Conservation (phyloP, 2,888 invertebrate species). For the Phlogophora meticulosa region DNA sequence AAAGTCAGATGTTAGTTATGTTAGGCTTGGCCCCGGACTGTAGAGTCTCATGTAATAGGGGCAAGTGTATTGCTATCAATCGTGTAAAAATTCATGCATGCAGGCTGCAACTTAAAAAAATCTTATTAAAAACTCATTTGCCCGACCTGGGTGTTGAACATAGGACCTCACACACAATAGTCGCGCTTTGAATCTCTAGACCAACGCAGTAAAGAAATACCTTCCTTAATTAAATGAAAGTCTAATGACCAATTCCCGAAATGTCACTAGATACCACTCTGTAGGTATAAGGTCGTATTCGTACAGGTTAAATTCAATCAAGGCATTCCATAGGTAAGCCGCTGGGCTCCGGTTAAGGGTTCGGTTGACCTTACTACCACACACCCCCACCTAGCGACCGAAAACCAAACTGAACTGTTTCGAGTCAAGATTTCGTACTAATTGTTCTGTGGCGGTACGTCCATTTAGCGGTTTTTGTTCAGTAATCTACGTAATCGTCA, state of each 20-base stretch:
- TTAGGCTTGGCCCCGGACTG: no score
- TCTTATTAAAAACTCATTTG: no score
- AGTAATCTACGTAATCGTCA: neutral
- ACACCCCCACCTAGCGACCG: neutral
- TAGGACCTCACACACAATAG: no score
- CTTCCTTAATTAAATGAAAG: neutral
- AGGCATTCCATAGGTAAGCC: conserved; percentile 46
- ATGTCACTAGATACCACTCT: conserved; percentile 7
- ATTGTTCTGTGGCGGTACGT: conserved; percentile 10
- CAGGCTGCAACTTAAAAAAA: no score
- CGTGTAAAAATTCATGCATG: no score
- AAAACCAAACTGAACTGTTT: conserved; percentile 21
- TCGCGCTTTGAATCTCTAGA: no score
- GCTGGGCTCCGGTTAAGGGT: neutral
- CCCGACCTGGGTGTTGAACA: no score
- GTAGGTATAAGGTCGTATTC: conserved; percentile 6
- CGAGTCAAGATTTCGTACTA: conserved; percentile 13
- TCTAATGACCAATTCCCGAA: conserved; percentile 20
- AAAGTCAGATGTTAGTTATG: no score
- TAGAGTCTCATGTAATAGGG: no score
- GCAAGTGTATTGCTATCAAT: no score
- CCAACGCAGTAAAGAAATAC: neutral
- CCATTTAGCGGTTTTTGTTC: conserved; percentile 12
- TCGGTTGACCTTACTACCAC: conserved; percentile 36
- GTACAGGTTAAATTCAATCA: conserved; percentile 39